These are phyloP conservation scores for Bombus ignitus DNA, from an alignment of 1,140 invertebrate genomes.

Conservation along the genomic window DNA sequence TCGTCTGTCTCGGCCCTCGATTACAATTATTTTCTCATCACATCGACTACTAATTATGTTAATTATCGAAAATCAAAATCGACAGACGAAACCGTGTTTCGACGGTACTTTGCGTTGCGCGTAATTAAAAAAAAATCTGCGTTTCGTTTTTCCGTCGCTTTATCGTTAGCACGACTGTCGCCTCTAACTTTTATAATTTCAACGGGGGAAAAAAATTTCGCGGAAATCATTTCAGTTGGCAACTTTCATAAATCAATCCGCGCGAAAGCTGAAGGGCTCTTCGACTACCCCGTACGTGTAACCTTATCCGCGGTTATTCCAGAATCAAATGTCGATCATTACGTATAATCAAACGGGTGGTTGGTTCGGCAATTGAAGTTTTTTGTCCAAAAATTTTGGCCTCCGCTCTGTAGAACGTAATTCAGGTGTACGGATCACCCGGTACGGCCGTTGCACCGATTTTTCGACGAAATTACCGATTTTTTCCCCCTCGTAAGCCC, in stretches of 20 bases:
- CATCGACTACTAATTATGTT: not conserved
- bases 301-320: conserved; percentile 72
- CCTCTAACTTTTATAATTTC: conserved; percentile 26
- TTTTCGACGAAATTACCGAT: conserved; percentile 72
- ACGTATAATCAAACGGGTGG: conserved; percentile 78
- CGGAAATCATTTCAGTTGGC: conserved; percentile 31
- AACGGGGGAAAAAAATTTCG: not conserved
- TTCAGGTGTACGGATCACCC: conserved; percentile 52
- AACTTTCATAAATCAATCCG: conserved; percentile 12
- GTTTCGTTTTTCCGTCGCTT: not conserved
- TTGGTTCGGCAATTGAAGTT: conserved; percentile 45
- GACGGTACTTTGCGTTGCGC: not conserved
- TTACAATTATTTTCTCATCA: not conserved
- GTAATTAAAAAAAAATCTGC: conserved; percentile 16
- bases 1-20: too few relatives aligned
- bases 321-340: conserved; percentile 78
- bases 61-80: not conserved
- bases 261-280: conserved; percentile 2
- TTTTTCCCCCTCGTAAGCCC: conserved; percentile 68
- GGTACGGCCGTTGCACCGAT: conserved; percentile 62
- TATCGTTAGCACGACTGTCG: conserved; percentile 9
- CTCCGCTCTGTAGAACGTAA: conserved; percentile 6
- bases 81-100: not conserved
- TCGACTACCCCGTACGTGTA: conserved; percentile 64
- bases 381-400: conserved; percentile 41